Conservation (phyloP, 2,113 vertebrate genomes). For the Tetrax tetrax region DNA sequence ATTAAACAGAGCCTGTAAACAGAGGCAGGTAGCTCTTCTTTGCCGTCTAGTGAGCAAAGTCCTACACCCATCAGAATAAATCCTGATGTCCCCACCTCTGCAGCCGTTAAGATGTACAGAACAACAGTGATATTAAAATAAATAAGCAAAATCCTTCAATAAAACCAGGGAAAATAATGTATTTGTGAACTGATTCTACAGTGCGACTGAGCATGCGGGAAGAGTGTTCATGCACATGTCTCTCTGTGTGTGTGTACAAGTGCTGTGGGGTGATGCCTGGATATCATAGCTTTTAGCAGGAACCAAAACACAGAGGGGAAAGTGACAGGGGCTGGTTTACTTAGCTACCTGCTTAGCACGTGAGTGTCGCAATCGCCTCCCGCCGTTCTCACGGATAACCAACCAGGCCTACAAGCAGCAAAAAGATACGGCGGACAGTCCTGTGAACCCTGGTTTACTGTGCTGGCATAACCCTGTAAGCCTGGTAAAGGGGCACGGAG, state of each 20-base stretch:
- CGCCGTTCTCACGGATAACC: rapidly evolving
- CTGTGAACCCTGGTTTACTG: background rate
- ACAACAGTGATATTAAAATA: background rate
- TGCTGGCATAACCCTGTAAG: rapidly evolving
- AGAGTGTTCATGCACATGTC: rapidly evolving
- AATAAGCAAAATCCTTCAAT: too few relatives aligned
- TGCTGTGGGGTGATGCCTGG: rapidly evolving
- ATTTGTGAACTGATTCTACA: background rate
- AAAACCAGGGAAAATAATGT: background rate
- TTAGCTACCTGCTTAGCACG: background rate
- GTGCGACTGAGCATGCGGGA: rapidly evolving
- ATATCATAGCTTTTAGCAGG: background rate
- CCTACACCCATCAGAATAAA: background rate
- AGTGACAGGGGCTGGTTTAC: background rate
- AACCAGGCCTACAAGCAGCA: background rate
- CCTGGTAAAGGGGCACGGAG: rapidly evolving
- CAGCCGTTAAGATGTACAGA: rapidly evolving
- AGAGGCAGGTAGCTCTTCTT: background rate
- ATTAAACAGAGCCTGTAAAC: background rate
- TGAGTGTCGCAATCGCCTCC: rapidly evolving
- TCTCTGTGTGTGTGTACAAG: rapidly evolving
- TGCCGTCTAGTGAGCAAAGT: background rate
- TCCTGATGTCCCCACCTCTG: background rate
- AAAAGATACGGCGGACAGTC: rapidly evolving
- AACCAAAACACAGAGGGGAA: background rate